Conservation (phyloP, 2,797 vertebrate genomes). For the Coregonus suidteri region DNA sequence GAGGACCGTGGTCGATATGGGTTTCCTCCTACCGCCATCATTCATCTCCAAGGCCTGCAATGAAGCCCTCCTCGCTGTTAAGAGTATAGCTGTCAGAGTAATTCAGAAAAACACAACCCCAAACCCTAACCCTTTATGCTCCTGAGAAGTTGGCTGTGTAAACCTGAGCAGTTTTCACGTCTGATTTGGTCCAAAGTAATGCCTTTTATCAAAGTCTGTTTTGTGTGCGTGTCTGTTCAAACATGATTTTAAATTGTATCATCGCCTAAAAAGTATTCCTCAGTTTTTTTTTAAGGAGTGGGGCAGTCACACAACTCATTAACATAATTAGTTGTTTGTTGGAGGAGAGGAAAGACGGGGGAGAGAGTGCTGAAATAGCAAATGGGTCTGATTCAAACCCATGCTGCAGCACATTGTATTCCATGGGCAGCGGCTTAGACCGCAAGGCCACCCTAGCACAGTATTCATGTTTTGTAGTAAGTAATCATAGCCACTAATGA, state of each 20-base stretch:
- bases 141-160: not conserved
- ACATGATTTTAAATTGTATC: not conserved
- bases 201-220: not conserved
- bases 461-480: not conserved
- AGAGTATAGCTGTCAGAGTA: constrained; percentile 78
- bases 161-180: not conserved
- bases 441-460: not conserved
- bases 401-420: not conserved
- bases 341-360: not conserved
- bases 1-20: constrained; percentile 87
- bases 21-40: constrained; percentile 87
- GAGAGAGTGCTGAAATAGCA: not conserved
- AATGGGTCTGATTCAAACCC: not conserved
- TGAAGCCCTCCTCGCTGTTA: constrained; percentile 84
- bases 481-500: not conserved
- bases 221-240: not conserved
- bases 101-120: constrained; percentile 73
- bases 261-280: too few relatives aligned
- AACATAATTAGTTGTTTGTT: not conserved
- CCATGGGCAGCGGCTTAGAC: not conserved
- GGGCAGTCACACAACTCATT: too few relatives aligned
- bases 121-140: not conserved
- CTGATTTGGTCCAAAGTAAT: not conserved
- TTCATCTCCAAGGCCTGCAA: constrained; percentile 83
- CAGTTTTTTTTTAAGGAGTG: too few relatives aligned